phyloP scores from a whole-genome alignment of 1,140 invertebrate genomes.

The Drosophila carrolli region DNA sequence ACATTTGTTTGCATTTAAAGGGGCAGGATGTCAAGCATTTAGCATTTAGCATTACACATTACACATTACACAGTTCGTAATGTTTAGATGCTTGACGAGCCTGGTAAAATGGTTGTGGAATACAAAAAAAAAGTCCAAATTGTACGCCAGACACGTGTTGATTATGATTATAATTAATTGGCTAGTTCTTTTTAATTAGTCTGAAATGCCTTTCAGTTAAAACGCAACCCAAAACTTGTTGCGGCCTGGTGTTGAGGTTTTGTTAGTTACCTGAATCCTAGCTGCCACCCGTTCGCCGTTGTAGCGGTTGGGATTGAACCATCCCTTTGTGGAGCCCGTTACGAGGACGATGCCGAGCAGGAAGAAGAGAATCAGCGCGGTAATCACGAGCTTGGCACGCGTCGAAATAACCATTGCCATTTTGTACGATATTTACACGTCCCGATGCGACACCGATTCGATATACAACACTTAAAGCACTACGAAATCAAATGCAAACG shows the following conservation, averaged over 20 bases:
- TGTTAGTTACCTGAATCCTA: conserved; percentile 83
- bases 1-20: conserved; percentile 73
- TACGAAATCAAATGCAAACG: conserved; percentile 34
- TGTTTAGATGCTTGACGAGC: conserved; percentile 25
- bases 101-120: conserved; percentile 14
- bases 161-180: conserved; percentile 75
- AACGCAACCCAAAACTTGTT: conserved; percentile 49
- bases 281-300: conserved; percentile 84
- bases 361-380: conserved; percentile 85
- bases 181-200: conserved; percentile 60
- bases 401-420: conserved; percentile 88
- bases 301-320: conserved; percentile 84
- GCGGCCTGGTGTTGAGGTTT: conserved; percentile 11
- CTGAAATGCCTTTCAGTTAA: conserved; percentile 47
- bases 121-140: conserved; percentile 13
- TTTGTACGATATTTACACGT: conserved; percentile 68
- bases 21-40: conserved; percentile 64
- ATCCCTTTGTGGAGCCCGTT: conserved; percentile 85
- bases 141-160: conserved; percentile 52
- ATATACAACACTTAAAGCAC: conserved; percentile 35
- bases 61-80: conserved; percentile 44
- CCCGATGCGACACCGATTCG: conserved; percentile 15
- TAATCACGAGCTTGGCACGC: conserved; percentile 86
- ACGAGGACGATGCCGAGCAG: conserved; percentile 86
- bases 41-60: conserved; percentile 76